These are phyloP conservation scores for Myotis daubentonii DNA, from an alignment of 2,797 vertebrate species.

Conservation along the genomic window DNA sequence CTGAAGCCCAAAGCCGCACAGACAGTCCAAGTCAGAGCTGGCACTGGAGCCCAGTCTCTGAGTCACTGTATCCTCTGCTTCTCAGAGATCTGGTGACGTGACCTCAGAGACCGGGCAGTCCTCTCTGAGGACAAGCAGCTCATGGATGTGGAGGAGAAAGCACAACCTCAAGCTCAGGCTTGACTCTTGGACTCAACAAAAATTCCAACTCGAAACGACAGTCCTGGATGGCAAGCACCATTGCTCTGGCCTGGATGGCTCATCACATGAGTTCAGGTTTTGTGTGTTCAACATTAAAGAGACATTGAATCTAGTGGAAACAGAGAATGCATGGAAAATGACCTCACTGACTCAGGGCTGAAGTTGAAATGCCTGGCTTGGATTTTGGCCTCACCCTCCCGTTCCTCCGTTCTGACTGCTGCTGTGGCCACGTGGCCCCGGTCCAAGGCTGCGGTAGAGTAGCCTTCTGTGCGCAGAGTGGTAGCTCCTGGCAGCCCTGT, in stretches of 20 bases:
- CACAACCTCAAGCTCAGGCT: neutral
- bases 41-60: neutral
- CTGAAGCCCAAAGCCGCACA: neutral
- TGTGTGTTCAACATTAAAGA: conserved; percentile 43
- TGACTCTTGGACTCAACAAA: neutral
- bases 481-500: conserved; percentile 45
- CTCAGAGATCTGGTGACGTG: neutral
- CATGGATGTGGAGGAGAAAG: neutral
- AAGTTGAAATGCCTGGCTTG: conserved; percentile 62
- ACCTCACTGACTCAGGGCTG: conserved; percentile 62
- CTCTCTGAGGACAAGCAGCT: neutral
- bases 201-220: neutral
- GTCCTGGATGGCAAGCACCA: neutral
- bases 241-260: neutral
- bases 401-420: conserved; percentile 52
- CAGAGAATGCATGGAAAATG: conserved; percentile 75
- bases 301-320: conserved; percentile 59
- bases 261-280: neutral
- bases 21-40: neutral
- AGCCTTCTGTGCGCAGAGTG: conserved; percentile 14
- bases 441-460: conserved; percentile 33
- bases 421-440: neutral
- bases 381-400: conserved; percentile 29
- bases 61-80: neutral
- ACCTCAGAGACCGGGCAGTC: neutral